phyloP scores from a whole-genome alignment of 2,113 vertebrate genomes.

The Hypomesus transpacificus region DNA sequence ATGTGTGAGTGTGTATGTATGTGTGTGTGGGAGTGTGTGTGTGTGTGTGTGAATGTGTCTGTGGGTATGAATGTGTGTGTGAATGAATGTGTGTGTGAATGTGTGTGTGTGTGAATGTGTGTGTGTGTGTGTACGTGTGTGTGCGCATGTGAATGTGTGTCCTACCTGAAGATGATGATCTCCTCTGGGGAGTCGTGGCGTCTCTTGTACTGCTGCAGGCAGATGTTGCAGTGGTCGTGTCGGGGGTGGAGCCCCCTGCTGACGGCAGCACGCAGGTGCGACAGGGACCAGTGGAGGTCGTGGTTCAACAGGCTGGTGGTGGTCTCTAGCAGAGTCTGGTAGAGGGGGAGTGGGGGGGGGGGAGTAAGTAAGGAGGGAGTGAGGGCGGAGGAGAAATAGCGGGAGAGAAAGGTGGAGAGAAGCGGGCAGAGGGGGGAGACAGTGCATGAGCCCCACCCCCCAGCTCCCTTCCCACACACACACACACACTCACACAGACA shows the following conservation, averaged over 20 bases:
- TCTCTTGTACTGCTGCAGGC: slow-evolving; percentile 92
- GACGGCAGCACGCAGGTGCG: slow-evolving; percentile 86
- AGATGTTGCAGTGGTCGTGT: slow-evolving; percentile 92
- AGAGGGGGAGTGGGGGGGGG: background rate
- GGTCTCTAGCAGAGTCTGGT: slow-evolving; percentile 90
- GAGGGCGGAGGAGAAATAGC: background rate
- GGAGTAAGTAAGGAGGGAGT: background rate
- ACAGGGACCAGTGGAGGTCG: slow-evolving; percentile 97
- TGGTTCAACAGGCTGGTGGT: slow-evolving; percentile 92
- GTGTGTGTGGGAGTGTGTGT: background rate
- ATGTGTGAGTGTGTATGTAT: background rate
- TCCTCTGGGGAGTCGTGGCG: slow-evolving; percentile 84
- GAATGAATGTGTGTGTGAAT: too few species aligned
- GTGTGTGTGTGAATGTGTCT: background rate
- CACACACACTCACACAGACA: background rate
- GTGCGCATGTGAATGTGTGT: background rate
- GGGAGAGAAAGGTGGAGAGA: background rate
- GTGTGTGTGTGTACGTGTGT: background rate
- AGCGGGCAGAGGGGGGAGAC: background rate
- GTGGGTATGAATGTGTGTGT: too few species aligned
- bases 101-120: background rate
- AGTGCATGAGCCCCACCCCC: background rate
- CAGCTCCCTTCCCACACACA: background rate
- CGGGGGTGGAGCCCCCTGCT: slow-evolving; percentile 89
- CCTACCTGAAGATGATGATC: slow-evolving; percentile 93